These are phyloP conservation scores for Colletes gigas DNA, from an alignment of 1,140 invertebrate species.

Conservation along the genomic window DNA sequence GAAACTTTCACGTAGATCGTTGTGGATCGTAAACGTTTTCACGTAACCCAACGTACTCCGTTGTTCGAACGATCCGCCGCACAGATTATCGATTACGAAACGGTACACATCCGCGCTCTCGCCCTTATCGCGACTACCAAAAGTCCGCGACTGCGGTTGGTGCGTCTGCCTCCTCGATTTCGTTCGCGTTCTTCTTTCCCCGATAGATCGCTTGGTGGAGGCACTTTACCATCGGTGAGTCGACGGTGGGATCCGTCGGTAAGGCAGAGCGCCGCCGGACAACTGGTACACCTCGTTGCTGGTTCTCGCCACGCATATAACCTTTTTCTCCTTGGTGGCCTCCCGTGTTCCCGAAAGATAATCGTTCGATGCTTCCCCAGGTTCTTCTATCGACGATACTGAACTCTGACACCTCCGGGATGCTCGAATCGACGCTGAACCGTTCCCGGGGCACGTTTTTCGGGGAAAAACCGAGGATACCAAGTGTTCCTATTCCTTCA, in stretches of 20 bases:
- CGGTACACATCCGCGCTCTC: conserved; percentile 36
- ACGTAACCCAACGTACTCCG: background rate
- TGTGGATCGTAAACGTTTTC: background rate
- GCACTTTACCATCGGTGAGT: conserved; percentile 53
- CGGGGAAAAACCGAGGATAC: background rate
- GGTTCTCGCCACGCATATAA: conserved; percentile 21
- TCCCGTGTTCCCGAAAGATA: too few relatives aligned
- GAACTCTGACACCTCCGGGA: background rate
- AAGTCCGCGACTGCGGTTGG: conserved; percentile 50
- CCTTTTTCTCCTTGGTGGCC: conserved; percentile 15
- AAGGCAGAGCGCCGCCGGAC: conserved; percentile 44
- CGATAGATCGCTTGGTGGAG: conserved; percentile 42
- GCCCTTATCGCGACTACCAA: conserved; percentile 58
- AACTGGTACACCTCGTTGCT: conserved; percentile 40
- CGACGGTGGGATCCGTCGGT: conserved; percentile 32
- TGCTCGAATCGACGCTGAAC: background rate
- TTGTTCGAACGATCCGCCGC: conserved; percentile 39
- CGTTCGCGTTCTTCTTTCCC: conserved; percentile 40
- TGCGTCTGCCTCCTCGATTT: conserved; percentile 23
- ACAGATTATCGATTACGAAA: conserved; percentile 38
- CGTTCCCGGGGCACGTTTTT: background rate
- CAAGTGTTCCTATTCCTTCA: conserved; percentile 15
- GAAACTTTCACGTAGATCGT: background rate
- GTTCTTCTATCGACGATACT: background rate
- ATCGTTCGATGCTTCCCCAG: background rate